Percentiles rank a stretch among this genome's conserved stretches.
phyloP scores from a whole-genome alignment of 2,888 invertebrate genomes.

The Pheosia gnoma region DNA sequence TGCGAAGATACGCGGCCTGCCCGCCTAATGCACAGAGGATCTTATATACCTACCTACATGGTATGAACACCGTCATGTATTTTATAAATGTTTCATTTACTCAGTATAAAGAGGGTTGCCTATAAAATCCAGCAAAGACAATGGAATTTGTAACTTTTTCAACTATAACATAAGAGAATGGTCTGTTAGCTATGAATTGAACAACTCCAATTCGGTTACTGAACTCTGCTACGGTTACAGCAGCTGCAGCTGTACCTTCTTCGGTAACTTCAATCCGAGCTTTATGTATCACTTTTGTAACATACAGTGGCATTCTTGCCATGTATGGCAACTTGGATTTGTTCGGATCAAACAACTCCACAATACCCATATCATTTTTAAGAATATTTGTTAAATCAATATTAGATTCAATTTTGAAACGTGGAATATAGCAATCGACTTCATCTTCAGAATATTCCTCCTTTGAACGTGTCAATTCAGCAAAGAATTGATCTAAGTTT shows the following conservation, averaged over 20 bases:
- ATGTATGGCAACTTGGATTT: slow-evolving; percentile 70
- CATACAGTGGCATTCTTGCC: slow-evolving; percentile 75
- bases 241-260: slow-evolving; percentile 88
- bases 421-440: slow-evolving; percentile 86
- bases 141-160: slow-evolving; percentile 83
- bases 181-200: slow-evolving; percentile 85
- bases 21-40: too few relatives aligned
- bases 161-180: slow-evolving; percentile 87
- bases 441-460: slow-evolving; percentile 84
- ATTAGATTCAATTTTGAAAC: slow-evolving; percentile 84
- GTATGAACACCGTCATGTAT: too few relatives aligned
- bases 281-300: slow-evolving; percentile 87
- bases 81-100: background rate
- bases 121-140: slow-evolving; percentile 73
- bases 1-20: too few relatives aligned
- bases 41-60: too few relatives aligned
- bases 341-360: slow-evolving; percentile 83
- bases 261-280: slow-evolving; percentile 90
- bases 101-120: slow-evolving; percentile 63
- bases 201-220: slow-evolving; percentile 82
- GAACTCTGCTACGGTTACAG: slow-evolving; percentile 80
- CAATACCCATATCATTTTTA: slow-evolving; percentile 65
- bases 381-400: slow-evolving; percentile 82
- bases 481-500: slow-evolving; percentile 77
- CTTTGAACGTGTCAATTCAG: slow-evolving; percentile 73